phyloP scores from a whole-genome alignment of 2,797 vertebrate genomes.

The Leuciscus waleckii region DNA sequence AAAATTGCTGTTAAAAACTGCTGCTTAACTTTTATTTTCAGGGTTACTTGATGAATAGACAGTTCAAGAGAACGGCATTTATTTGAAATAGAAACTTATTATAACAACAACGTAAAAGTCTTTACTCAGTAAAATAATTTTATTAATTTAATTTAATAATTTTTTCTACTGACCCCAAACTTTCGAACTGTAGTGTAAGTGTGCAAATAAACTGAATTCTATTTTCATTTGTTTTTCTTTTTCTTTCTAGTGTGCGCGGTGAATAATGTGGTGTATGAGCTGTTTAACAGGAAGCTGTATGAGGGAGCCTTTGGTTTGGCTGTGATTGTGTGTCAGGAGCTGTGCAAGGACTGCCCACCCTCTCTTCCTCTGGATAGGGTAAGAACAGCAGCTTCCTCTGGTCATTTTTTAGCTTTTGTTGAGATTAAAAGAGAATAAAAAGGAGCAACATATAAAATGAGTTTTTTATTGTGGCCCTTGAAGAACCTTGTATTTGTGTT shows the following conservation, averaged over 20 bases:
- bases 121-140: too few species aligned
- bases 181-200: too few species aligned
- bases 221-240: not conserved
- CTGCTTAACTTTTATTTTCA: not conserved
- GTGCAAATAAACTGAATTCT: not conserved
- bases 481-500: not conserved
- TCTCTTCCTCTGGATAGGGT: conserved; percentile 83
- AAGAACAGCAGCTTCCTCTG: conserved; percentile 34
- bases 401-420: not conserved
- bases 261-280: conserved; percentile 83
- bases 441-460: not conserved
- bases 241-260: conserved; percentile 77
- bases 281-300: conserved; percentile 85
- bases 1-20: too few species aligned
- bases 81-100: not conserved
- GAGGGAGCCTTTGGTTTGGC: conserved; percentile 79
- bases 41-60: not conserved
- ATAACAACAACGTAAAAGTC: too few species aligned
- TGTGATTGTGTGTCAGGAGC: conserved; percentile 79
- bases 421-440: not conserved
- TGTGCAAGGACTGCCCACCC: conserved; percentile 69
- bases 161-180: not conserved
- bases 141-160: too few species aligned
- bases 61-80: not conserved
- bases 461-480: not conserved